These are phyloP conservation scores for Steinernema carpocapsae DNA, from an alignment of 2,888 invertebrate species.

Conservation along the genomic window DNA sequence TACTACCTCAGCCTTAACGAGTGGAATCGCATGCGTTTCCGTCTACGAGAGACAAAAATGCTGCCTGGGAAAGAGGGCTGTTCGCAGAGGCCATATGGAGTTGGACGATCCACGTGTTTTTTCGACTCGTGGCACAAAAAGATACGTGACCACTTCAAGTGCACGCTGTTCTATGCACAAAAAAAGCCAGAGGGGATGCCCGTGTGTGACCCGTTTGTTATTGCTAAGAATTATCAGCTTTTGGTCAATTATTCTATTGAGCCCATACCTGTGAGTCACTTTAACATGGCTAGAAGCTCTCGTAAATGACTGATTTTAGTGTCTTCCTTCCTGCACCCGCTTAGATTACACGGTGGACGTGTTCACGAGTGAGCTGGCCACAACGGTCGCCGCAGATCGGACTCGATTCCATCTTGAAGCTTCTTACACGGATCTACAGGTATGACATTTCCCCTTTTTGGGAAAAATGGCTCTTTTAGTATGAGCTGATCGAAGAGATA, in stretches of 20 bases:
- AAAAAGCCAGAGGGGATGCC: conserved; percentile 32
- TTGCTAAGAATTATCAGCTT: conserved; percentile 42
- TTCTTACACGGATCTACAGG: conserved; percentile 39
- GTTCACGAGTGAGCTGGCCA: conserved; percentile 34
- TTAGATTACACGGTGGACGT: conserved; percentile 21
- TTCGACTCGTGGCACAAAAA: conserved; percentile 39
- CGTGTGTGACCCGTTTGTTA: conserved; percentile 40
- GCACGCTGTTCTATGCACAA: conserved; percentile 40
- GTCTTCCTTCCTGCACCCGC: conserved; percentile 35
- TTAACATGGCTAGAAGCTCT: not conserved
- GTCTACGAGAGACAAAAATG: conserved; percentile 36
- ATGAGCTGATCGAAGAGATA: conserved; percentile 46
- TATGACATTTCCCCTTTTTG: not conserved
- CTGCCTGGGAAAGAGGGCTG: conserved; percentile 39
- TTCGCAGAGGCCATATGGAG: conserved; percentile 4
- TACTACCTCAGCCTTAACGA: conserved; percentile 39
- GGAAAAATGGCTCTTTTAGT: conserved; percentile 36
- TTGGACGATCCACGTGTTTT: conserved; percentile 38
- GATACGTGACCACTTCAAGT: conserved; percentile 40
- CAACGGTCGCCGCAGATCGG: not conserved
- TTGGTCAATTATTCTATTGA: conserved; percentile 34
- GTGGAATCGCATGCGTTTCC: conserved; percentile 33
- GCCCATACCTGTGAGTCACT: not conserved
- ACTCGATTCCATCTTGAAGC: conserved; percentile 36
- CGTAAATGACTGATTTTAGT: conserved; percentile 30